Evolutionary conservation across 2,113 vertebrate genomes (phyloP), one percentile per base, ranked within the genome.

Genomic region (Alces alces): DNA sequence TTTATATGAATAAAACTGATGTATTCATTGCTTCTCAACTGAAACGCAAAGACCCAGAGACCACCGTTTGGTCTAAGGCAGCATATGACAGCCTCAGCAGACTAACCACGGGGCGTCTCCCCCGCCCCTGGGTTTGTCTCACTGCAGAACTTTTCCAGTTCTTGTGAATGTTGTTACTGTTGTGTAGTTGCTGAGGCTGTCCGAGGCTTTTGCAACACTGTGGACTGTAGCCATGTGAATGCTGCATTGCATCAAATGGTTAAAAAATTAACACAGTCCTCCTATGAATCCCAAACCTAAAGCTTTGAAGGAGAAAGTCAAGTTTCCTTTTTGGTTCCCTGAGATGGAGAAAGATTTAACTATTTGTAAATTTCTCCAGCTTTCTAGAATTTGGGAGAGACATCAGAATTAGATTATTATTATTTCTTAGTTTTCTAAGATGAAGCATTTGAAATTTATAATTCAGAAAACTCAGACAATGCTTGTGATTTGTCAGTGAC

Each of bases 401-500:
- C 1, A 27, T 7, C 14, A 89, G 54, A 82, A 57, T 97, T 73
- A 96, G 60, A 5, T 43, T 58, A n/a, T 45, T 78, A 17, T 25
- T 39, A 64, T 57, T 82, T 91, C 13, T 83, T 70, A 64, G 27
- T 93, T 28, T 91, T 47, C 28, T 57, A 85, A 79, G 60, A 33
- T 7, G 28, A 39, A 84, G 0, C 73, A 17, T 82, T 84, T 66
- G 27, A 64, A 89, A 70, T 57, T 21, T 8, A 39, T 45, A 83
- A 87, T 85, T 78, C 43, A 36, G 36, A 50, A 89, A 92, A 80
- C 12, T 78, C 45, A 30, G 30, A 28, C 6, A 89, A 33, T 70
- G 79, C 73, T 79, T 97, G 61, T 89, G 82, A 91, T 70, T 92
- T 96, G 39, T 84, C n/a, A 82, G 45, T 90, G 60, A 94, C 57